Percentiles rank a stretch among this genome's conserved stretches.
These are phyloP conservation scores for Eilema depressum DNA, from an alignment of 2,888 invertebrate genomes.

Conservation along the genomic window DNA sequence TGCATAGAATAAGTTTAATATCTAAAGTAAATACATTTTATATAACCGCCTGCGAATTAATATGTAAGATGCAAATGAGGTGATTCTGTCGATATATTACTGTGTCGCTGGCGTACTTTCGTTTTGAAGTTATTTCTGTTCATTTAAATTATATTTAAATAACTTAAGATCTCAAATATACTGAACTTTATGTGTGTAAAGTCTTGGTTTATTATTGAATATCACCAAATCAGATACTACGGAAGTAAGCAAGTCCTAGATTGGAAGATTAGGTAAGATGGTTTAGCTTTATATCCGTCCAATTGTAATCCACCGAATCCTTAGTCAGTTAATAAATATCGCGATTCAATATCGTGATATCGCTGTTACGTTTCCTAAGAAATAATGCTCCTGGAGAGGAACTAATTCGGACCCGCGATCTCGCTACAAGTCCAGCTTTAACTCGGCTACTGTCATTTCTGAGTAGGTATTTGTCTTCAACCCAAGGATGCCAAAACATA, in stretches of 20 bases:
- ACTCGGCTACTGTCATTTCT: too few relatives aligned
- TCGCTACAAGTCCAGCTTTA: too few relatives aligned
- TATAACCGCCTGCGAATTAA: neutral
- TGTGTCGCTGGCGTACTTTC: constrained; percentile 1
- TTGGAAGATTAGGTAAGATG: too few relatives aligned
- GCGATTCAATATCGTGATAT: too few relatives aligned
- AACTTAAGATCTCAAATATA: neutral
- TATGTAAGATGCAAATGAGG: neutral
- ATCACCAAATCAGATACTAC: neutral
- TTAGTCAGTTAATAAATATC: too few relatives aligned
- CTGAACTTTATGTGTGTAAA: neutral
- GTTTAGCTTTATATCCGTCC: too few relatives aligned
- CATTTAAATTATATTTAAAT: neutral
- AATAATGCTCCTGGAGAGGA: too few relatives aligned
- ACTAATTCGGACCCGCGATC: too few relatives aligned
- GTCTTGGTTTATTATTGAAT: neutral
- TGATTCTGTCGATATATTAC: neutral
- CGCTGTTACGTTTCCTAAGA: too few relatives aligned
- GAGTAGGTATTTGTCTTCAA: too few relatives aligned
- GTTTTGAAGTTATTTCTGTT: neutral
- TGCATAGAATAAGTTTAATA: neutral
- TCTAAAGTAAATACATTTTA: constrained; percentile 1
- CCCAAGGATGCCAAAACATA: too few relatives aligned
- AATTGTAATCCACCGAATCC: too few relatives aligned
- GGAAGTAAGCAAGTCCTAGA: neutral